Conservation (phyloP, 2,888 invertebrate genomes). For the Meghimatium bilineatum region DNA sequence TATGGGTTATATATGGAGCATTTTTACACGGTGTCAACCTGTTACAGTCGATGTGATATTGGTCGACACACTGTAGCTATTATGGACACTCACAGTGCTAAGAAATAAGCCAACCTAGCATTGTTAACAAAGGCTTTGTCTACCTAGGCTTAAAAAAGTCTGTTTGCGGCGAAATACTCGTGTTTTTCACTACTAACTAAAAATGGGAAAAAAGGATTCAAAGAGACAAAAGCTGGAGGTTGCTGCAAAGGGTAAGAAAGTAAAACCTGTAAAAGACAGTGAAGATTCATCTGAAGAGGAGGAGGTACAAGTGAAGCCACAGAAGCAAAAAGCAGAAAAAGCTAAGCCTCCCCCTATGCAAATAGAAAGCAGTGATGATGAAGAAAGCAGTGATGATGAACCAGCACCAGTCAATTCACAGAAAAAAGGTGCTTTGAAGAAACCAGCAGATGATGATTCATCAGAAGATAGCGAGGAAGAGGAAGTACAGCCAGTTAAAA, state of each 20-base stretch:
- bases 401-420: background rate
- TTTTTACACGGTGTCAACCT: no score
- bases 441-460: background rate
- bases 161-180: background rate
- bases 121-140: no score
- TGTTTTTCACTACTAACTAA: background rate
- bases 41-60: no score
- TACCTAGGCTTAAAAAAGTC: no score
- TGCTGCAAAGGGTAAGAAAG: slow-evolving; percentile 47
- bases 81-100: no score
- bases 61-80: no score
- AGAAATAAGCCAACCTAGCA: no score
- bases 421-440: slow-evolving; percentile 10
- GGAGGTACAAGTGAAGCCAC: slow-evolving; percentile 24
- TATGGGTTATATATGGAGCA: no score
- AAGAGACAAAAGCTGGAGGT: slow-evolving; percentile 40
- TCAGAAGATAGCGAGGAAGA: slow-evolving; percentile 2
- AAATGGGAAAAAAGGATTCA: slow-evolving; percentile 34
- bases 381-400: slow-evolving; percentile 26
- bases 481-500: background rate
- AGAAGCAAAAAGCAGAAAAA: slow-evolving; percentile 18
- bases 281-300: slow-evolving; percentile 41
- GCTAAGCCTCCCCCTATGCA: slow-evolving; percentile 2
- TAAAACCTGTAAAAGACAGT: slow-evolving; percentile 39
- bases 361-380: slow-evolving; percentile 18